Percentiles rank a stretch among this genome's conserved stretches.
phyloP scores from a whole-genome alignment of 2,113 vertebrate genomes.

The Mesembrinibis cayennensis region DNA sequence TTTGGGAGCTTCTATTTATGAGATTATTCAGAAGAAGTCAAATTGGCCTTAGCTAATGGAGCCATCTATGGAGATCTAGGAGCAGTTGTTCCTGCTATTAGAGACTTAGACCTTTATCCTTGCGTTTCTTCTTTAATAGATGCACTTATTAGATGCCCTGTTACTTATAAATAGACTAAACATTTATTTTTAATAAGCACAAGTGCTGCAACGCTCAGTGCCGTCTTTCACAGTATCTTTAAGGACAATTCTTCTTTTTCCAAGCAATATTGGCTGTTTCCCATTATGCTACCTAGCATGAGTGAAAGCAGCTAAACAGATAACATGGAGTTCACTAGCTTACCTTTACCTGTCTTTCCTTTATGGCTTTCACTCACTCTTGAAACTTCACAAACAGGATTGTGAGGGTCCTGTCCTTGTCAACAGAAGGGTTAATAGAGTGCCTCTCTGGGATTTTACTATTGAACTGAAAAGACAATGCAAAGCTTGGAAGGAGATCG shows the following conservation, averaged over 20 bases:
- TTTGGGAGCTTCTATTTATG: not conserved
- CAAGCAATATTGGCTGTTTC: not conserved
- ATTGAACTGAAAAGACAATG: not conserved
- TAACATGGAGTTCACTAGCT: not conserved
- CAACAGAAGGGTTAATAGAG: not conserved
- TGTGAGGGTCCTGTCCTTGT: not conserved
- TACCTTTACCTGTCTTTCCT: not conserved
- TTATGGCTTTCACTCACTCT: not conserved
- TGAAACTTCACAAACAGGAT: not conserved
- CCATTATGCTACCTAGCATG: not conserved
- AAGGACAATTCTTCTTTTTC: not conserved
- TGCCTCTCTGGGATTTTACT: not conserved
- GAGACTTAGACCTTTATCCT: not conserved
- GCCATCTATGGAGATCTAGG: not conserved
- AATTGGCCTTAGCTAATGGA: not conserved
- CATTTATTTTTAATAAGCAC: conserved; percentile 42
- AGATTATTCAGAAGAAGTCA: not conserved
- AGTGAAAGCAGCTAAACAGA: not conserved
- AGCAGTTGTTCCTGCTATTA: not conserved
- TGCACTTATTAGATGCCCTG: not conserved
- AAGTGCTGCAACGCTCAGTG: not conserved
- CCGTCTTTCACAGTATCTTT: not conserved
- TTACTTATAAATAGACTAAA: conserved; percentile 1
- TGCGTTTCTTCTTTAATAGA: not conserved
- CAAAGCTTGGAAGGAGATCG: not conserved